A percentile compares a stretch with the other conserved stretches of the same genome.
These are phyloP conservation scores for Solen grandis DNA, from an alignment of 1,140 invertebrate species.

Conservation along the genomic window DNA sequence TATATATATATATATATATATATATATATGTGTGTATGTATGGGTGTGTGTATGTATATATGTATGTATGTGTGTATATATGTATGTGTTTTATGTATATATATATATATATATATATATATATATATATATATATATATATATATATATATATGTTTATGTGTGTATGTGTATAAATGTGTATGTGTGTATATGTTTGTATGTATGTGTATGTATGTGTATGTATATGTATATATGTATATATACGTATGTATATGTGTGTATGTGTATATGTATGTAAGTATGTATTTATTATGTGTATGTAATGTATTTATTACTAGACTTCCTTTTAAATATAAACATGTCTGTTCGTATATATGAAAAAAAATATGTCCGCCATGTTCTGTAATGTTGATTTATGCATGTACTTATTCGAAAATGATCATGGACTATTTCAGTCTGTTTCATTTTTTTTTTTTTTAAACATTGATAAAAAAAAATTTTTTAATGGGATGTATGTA, in stretches of 20 bases:
- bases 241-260: not conserved
- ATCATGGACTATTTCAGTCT: no score
- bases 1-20: constrained; percentile 1
- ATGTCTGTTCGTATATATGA: no score
- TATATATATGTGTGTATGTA: not conserved
- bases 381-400: no score
- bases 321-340: no score
- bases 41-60: not conserved
- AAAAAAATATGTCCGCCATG: no score
- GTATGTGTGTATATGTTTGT: not conserved
- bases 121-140: not conserved
- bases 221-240: not conserved
- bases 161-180: not conserved
- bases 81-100: not conserved
- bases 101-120: not conserved
- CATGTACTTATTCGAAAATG: no score
- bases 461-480: no score
- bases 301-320: no score
- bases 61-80: not conserved
- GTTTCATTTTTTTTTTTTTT: no score
- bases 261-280: not conserved
- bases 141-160: not conserved
- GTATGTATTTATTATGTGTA: not conserved
- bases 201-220: not conserved
- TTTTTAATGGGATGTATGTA: no score